A percentile compares a stretch with the other conserved stretches of the same genome.
Conservation (phyloP, 2,113 vertebrate species). For the Crotalus horridus region DNA sequence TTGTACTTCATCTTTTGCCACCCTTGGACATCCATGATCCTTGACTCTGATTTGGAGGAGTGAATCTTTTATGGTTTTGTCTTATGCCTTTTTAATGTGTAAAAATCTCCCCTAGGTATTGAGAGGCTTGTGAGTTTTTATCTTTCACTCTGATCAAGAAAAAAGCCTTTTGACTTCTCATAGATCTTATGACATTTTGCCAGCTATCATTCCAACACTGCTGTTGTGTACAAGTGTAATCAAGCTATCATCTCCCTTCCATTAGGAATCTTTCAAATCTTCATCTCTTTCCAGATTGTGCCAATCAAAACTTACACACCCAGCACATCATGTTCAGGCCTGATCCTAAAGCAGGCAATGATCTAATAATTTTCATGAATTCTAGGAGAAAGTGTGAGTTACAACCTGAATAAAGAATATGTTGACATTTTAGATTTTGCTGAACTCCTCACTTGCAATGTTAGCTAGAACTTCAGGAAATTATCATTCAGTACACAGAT, state of each 20-base stretch:
- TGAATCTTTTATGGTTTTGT: background rate
- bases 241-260: background rate
- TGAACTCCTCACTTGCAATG: background rate
- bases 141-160: background rate
- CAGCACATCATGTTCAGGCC: conserved; percentile 6
- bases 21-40: background rate
- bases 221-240: background rate
- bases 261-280: background rate
- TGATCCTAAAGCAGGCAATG: background rate
- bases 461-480: background rate
- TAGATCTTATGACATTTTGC: background rate
- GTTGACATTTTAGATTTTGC: background rate
- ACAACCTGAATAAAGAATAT: background rate
- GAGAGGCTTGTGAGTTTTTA: background rate
- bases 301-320: conserved; percentile 22
- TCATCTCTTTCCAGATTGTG: conserved; percentile 5
- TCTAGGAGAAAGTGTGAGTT: background rate
- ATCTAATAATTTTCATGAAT: background rate
- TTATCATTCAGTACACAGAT: background rate
- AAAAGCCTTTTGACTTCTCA: background rate
- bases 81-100: background rate
- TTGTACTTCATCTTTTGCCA: background rate
- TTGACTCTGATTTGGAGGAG: background rate
- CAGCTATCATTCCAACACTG: background rate
- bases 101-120: background rate